Base-by-base conservation (phyloP, 92 coral and sea anemone species). In the Isaurus tuberculatus region DNA sequence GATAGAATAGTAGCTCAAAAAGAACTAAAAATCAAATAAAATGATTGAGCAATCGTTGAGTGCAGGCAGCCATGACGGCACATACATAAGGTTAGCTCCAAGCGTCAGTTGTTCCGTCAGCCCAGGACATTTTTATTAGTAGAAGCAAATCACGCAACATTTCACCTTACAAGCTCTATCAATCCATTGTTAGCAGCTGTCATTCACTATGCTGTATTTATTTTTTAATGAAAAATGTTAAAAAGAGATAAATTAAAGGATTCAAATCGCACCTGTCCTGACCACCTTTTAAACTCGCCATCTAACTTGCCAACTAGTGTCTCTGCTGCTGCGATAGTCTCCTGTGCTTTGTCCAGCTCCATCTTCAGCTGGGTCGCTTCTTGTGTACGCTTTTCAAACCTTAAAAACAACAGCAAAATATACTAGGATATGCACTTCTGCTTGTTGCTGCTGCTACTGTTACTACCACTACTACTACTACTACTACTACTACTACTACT, bases 321-420 rank as follows among this genome's bases (percentile, higher is more conserved):
- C 91, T 94, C 99, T 0, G 99, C 99, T 2, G 99, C 98, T 64
- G 90, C 95, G 32, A 97, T 97, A 0, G 99, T 97, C 63, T 97
- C 99, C 65, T 97, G 98, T 3, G 98, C 99, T 46, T 97, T 97
- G 88, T 97, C 99, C 30, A 97, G 92, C 68, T 97, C 99, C 94
- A 97, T 97, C 88, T 97, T 97, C 17, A 97, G 86, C 88, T 97
- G 98, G 0, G 99, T 92, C 9, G 99, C 99, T 83, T 97, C 99
- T 85, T 91, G 92, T 20, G 99, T 97, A 49, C 99, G 90, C 83
- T 94, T 80, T 79, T 96, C 99, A 66, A 96, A 96, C 80, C 98
- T 95, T 16, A 29, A 43, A 19, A 29, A 81, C 27, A 25, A 85
- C 23, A 63, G 14, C 27, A 51, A 51, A 51, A n/a, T n/a, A n/a